Conservation (phyloP, 2,797 vertebrate species). For the Parauchenoglanis punctatus region DNA sequence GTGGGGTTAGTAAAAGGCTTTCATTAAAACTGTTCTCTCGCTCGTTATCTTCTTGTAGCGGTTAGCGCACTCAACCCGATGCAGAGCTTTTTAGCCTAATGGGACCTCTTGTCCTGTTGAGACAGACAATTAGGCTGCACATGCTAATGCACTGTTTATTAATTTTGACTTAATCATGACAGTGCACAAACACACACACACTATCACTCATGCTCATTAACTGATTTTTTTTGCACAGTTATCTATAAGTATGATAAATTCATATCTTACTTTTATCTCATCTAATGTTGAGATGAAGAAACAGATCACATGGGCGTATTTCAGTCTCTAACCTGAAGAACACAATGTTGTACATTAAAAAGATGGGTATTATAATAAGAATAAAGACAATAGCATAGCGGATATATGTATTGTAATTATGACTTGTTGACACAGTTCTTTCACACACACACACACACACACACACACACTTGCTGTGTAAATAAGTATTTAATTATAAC, state of each 20-base stretch:
- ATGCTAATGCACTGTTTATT: constrained; percentile 22
- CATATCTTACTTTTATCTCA: not conserved
- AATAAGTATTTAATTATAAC: not conserved
- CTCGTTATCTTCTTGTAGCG: not conserved
- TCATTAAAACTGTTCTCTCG: constrained; percentile 12
- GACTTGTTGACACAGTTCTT: no score
- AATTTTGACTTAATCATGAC: constrained; percentile 1
- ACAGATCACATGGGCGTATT: not conserved
- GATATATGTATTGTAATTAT: not conserved
- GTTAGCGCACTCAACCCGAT: constrained; percentile 14
- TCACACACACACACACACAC: no score
- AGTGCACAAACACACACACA: not conserved
- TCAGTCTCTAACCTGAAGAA: not conserved
- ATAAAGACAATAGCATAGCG: not conserved
- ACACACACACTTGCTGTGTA: no score
- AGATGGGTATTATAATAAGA: not conserved
- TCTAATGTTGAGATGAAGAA: not conserved
- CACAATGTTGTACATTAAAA: not conserved
- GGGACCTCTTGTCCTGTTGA: constrained; percentile 29
- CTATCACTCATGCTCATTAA: no score
- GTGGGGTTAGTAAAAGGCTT: constrained; percentile 21
- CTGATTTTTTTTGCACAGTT: not conserved
- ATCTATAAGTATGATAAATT: not conserved
- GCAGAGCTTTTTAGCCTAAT: constrained; percentile 32
- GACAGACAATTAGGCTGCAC: not conserved